phyloP scores from a whole-genome alignment of 1,140 invertebrate species.

The Macrocentrus cingulum region DNA sequence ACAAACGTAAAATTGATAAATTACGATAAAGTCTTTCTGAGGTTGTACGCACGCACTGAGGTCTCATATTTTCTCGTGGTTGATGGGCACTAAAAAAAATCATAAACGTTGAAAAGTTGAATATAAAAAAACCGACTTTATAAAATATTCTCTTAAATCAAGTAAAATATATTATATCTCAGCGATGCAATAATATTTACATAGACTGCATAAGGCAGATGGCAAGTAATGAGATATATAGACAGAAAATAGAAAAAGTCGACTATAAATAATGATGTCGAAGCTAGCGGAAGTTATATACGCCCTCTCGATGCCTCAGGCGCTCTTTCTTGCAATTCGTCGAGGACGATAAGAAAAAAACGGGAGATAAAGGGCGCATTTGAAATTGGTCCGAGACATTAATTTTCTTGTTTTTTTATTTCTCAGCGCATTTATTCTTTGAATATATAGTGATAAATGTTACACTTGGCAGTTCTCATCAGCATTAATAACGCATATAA shows the following conservation, averaged over 20 bases:
- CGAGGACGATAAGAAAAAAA: slow-evolving; percentile 30
- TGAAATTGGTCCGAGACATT: slow-evolving; percentile 3
- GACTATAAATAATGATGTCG: slow-evolving; percentile 6
- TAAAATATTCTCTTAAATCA: too few relatives aligned
- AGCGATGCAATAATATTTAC: neutral
- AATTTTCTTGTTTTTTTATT: slow-evolving; percentile 30
- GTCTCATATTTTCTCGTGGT: too few relatives aligned
- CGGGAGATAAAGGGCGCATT: neutral
- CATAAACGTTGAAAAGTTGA: too few relatives aligned
- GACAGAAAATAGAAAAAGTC: neutral
- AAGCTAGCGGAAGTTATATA: slow-evolving; percentile 29
- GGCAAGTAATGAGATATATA: neutral
- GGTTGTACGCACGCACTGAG: too few relatives aligned
- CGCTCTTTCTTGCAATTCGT: slow-evolving; percentile 6
- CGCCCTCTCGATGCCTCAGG: slow-evolving; percentile 8
- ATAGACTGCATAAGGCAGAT: too few relatives aligned
- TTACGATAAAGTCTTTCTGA: too few relatives aligned
- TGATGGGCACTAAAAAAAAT: too few relatives aligned
- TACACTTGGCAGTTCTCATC: slow-evolving; percentile 39
- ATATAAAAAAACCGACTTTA: too few relatives aligned
- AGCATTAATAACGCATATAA: slow-evolving; percentile 41
- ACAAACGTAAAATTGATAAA: too few relatives aligned
- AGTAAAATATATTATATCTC: too few relatives aligned
- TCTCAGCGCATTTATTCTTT: slow-evolving; percentile 53
- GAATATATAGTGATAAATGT: slow-evolving; percentile 51